Evolutionary conservation across 2,888 invertebrate species (phyloP), one percentile per base, ranked within the genome.

Genomic region (Spicauda simplicius): DNA sequence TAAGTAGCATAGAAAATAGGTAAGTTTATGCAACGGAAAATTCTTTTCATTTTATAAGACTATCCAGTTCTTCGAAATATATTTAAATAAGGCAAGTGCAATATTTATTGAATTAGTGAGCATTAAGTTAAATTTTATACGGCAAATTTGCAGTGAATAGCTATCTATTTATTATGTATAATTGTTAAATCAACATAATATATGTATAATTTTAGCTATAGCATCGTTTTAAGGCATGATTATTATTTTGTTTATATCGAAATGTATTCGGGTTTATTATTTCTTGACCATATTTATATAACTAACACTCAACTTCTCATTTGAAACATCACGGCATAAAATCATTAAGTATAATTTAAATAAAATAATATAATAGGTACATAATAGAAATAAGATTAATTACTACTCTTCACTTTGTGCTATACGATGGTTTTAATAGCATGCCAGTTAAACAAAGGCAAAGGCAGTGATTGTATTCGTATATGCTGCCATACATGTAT

Each of bases 191-290:
- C 50, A 37, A 56, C 25, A 5, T n/a, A n/a, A n/a, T 45, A 19
- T 64, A 56, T 64, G 56, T 57, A 52, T 64, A 64, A 57, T 52
- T 52, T 64, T 64, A 64, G 50, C 37, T 64, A 33, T 64, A 57
- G 14, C 19, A 12, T 62, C 62, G 61, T 63, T 48, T 52, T 57
- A 57, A 57, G 64, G 48, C 64, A 50, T 56, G 10, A 6, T 60
- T 20, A 50, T 50, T 60, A 11, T 7, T 25, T 25, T 25, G 25
- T 57, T 50, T 12, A 50, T 30, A 50, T 16, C 30, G 48, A 50
- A 58, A 58, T 58, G 5, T 41, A 14, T 14, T 41, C 41, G 25
- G 11, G 48, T 58, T 58, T 33, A 33, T 45, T 20, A 48, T 14
- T 11, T 48, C 48, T 48, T 64, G 56, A 64, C 56, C 18, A 48